Evolutionary conservation across 2,113 vertebrate species (phyloP), one percentile per base, ranked within the genome.

Genomic region (Hemibagrus wyckioides): DNA sequence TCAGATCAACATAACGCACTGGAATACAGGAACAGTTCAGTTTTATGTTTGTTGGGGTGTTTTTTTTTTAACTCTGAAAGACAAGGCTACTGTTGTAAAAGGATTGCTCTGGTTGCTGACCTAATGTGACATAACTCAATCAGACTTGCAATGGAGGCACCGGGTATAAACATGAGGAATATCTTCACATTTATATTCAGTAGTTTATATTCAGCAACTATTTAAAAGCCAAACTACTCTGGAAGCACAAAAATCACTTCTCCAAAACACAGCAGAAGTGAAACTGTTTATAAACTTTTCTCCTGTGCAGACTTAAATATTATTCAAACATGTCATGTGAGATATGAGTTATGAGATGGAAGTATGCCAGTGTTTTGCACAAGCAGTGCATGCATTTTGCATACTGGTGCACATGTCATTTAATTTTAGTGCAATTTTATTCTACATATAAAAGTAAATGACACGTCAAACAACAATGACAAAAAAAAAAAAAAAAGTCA

Each of bases 241-340:
- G 9, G 25, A 63, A 63, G 69, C 52, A 84, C 33, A 79, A 80
- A 88, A 79, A 13, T 4, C 61, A 71, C 57, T 83, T 89, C 80
- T 59, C 8, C 30, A 71, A 80, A 80, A 88, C 15, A 88, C 90
- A 83, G 85, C 82, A 91, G 90, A 88, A 92, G 88, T 86, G 83
- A 88, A 90, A 92, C 92, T 90, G 87, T 57, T 89, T 88, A 89
- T 86, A 88, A 90, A 90, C 87, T 90, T 91, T 85, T 87, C 90
- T 83, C 87, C 81, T 76, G 59, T 67, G 84, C 82, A 93, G 94
- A 94, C 93, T 92, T 93, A 94, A 89, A 93, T 93, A 91, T 91
- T 91, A 91, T 92, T 93, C 85, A 92, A 90, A 92, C 87, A 1
- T 63, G 61, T 87, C 89, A 92, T 89, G 87, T 91, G 90, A 88